Evolutionary conservation across 2,113 vertebrate genomes (phyloP).

Genomic region (Brienomyrus longianalis): DNA sequence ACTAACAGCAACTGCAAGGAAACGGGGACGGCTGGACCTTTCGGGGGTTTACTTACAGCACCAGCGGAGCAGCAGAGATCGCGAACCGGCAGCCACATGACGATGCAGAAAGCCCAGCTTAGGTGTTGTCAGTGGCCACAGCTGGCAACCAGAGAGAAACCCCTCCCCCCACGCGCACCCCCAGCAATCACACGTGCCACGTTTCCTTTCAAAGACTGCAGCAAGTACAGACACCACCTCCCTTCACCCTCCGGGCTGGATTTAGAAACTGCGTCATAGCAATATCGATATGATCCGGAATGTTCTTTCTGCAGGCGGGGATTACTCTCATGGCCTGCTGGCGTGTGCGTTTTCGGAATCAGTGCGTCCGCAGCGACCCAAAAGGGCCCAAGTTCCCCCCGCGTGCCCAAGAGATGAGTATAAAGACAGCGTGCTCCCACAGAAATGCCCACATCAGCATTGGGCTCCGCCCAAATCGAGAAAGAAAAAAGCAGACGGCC

Average conservation of each 20-base stretch:
- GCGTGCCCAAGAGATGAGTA: not conserved
- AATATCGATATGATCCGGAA: not conserved
- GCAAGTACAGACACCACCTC: not conserved
- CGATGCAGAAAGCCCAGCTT: not conserved
- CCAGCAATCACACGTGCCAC: not conserved
- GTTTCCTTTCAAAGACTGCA: not conserved
- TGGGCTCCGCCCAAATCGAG: not conserved
- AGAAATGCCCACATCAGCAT: not conserved
- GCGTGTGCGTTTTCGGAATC: not conserved
- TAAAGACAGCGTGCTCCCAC: not conserved
- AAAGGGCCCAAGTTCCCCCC: not conserved
- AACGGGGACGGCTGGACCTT: not conserved
- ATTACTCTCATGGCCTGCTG: not conserved
- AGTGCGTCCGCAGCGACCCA: not conserved
- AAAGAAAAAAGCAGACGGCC: not conserved
- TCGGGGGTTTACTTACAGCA: not conserved
- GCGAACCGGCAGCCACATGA: not conserved
- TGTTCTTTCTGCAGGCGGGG: not conserved
- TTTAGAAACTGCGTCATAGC: constrained; percentile 3
- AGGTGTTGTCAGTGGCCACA: not conserved
- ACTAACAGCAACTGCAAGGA: not conserved
- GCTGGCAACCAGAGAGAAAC: not conserved
- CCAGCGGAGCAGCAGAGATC: not conserved
- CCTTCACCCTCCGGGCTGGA: not conserved
- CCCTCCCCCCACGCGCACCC: no score